Base-by-base conservation (phyloP, 2,797 vertebrate genomes). In the Channallabes apus region DNA sequence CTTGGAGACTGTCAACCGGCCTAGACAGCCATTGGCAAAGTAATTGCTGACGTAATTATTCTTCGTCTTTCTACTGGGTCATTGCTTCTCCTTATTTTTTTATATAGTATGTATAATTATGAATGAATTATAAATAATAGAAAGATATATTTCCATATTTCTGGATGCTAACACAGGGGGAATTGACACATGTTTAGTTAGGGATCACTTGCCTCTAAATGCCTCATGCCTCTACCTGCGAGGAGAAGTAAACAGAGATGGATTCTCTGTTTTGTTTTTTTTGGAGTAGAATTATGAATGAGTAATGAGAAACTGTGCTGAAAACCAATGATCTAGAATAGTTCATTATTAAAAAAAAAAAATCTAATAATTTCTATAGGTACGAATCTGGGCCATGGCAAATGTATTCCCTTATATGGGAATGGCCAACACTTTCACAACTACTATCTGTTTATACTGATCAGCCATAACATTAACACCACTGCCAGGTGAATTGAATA, bases 241-340 rank as follows among this genome's bases (percentile, higher is more conserved):
- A 32, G 24, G 41, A 83, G 18, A 76, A 51, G 8, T 24, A 5
- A 41, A 51, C 4, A 41, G 15, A 35, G 17, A 68, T 9, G 17
- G 24, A 41, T 32, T n/a, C 18, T 14, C 6, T 35, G 46, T 46
- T n/a, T 46, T 80, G n/a, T 64, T 76, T 18, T 20, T 62, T 38
- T 80, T 58, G 29, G n/a, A 76, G 51, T 65, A 27, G 9, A 67
- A 54, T 84, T 81, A 78, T 46, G 58, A 71, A 87, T 65, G 58
- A 68, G 62, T 12, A 69, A 87, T 24, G 71, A 87, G 62, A 85
- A 80, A 58, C 68, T 72, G 24, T n/a, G 14, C 17, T 6, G 54
- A 54, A 15, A 81, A 73, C 32, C 20, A 58, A 59, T 68, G 32
- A 71, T 29, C 8, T 51, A 54, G 72, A 75, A 54, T 54, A 75